These are phyloP conservation scores for Encarsia formosa DNA, from an alignment of 2,888 invertebrate genomes.

Conservation along the genomic window DNA sequence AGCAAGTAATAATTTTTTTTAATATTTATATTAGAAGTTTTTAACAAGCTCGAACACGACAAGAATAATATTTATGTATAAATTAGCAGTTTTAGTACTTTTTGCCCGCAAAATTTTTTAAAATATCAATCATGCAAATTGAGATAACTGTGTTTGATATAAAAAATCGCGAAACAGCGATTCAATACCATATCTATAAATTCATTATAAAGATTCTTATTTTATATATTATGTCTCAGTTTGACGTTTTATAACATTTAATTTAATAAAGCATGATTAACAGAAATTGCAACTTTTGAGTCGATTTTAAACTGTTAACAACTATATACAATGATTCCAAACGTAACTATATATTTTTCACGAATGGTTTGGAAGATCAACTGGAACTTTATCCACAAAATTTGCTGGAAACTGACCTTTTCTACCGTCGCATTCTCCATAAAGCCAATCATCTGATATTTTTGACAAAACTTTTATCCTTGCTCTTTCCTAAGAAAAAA, in stretches of 20 bases:
- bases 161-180: too few relatives aligned
- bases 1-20: too few relatives aligned
- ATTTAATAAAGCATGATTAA: constrained; percentile 14
- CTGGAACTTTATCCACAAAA: constrained; percentile 64
- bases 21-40: too few relatives aligned
- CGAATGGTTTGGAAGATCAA: constrained; percentile 41
- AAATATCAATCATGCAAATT: too few relatives aligned
- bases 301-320: constrained; percentile 7
- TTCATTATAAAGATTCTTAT: too few relatives aligned
- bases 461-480: constrained; percentile 63
- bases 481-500: constrained; percentile 56
- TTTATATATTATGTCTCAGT: constrained; percentile 16
- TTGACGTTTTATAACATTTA: constrained; percentile 14
- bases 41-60: too few relatives aligned
- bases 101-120: too few relatives aligned
- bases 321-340: too few relatives aligned
- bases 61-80: too few relatives aligned
- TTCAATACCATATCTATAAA: too few relatives aligned
- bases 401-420: constrained; percentile 76
- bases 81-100: too few relatives aligned
- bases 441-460: constrained; percentile 75
- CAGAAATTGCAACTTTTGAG: constrained; percentile 15
- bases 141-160: too few relatives aligned
- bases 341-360: constrained; percentile 15
- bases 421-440: constrained; percentile 64